Evolutionary conservation across 2,797 vertebrate species (phyloP).

Genomic region (Notolepis coatsorum): DNA sequence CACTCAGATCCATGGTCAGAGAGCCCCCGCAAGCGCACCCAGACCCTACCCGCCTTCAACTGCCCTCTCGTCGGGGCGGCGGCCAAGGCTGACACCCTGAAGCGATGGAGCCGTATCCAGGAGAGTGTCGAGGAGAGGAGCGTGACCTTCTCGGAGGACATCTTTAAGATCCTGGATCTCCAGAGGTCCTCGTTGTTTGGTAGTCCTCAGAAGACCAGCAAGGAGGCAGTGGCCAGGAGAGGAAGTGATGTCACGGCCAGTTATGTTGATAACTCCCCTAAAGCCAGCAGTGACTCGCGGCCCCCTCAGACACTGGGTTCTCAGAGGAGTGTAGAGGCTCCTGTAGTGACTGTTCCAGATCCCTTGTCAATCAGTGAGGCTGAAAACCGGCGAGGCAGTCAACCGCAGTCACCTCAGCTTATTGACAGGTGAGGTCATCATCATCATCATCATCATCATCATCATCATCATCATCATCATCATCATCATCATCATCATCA

Average conservation of each 20-base stretch:
- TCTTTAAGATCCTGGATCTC: constrained; percentile 85
- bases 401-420: constrained; percentile 65
- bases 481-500: no score
- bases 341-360: constrained; percentile 1
- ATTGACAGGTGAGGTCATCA: constrained; percentile 81
- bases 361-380: constrained; percentile 40
- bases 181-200: constrained; percentile 63
- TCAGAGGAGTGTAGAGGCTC: constrained; percentile 26
- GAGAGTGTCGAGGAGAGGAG: constrained; percentile 73
- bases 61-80: constrained; percentile 64
- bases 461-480: no score
- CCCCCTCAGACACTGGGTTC: background rate
- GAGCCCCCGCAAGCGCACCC: constrained; percentile 91
- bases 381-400: constrained; percentile 35
- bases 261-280: constrained; percentile 27
- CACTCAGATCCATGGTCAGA: constrained; percentile 64
- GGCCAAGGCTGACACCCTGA: constrained; percentile 62
- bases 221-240: constrained; percentile 31
- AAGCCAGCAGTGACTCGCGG: constrained; percentile 21
- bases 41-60: constrained; percentile 90
- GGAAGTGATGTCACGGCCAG: constrained; percentile 53
- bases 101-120: constrained; percentile 72
- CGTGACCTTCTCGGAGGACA: constrained; percentile 90
- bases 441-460: no score
- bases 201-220: constrained; percentile 25